Evolutionary conservation across 2,797 vertebrate genomes (phyloP).

Genomic region (Carapus acus): DNA sequence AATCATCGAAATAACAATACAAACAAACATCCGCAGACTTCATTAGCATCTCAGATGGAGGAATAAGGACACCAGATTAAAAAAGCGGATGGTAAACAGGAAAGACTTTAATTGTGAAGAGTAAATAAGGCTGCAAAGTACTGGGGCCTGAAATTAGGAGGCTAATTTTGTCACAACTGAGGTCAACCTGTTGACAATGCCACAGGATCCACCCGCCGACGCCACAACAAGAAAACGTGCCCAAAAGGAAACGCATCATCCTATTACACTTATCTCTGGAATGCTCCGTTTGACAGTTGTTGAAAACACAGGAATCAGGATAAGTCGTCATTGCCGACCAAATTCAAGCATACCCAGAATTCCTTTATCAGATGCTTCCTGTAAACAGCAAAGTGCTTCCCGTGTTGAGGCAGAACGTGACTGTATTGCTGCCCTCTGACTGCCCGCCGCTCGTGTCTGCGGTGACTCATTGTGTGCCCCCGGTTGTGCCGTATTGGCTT

Average conservation of each 20-base stretch:
- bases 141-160: constrained; percentile 42
- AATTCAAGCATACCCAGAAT: constrained; percentile 51
- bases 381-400: constrained; percentile 77
- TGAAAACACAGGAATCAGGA: constrained; percentile 64
- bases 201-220: constrained; percentile 21
- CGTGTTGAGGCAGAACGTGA: constrained; percentile 51
- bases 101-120: constrained; percentile 63
- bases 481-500: constrained; percentile 43
- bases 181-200: constrained; percentile 62
- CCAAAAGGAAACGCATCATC: constrained; percentile 26
- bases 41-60: constrained; percentile 62
- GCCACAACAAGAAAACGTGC: constrained; percentile 28
- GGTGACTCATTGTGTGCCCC: constrained; percentile 42
- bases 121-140: constrained; percentile 59
- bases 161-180: constrained; percentile 45
- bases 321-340: constrained; percentile 59
- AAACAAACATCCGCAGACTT: constrained; percentile 70
- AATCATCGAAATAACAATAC: constrained; percentile 56
- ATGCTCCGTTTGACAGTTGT: constrained; percentile 51
- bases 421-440: constrained; percentile 41
- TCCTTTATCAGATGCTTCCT: constrained; percentile 71
- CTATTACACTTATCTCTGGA: constrained; percentile 48
- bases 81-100: constrained; percentile 70
- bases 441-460: constrained; percentile 27
- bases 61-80: constrained; percentile 57